Base-by-base conservation (phyloP, 2,797 vertebrate species). In the Bucorvus abyssinicus region DNA sequence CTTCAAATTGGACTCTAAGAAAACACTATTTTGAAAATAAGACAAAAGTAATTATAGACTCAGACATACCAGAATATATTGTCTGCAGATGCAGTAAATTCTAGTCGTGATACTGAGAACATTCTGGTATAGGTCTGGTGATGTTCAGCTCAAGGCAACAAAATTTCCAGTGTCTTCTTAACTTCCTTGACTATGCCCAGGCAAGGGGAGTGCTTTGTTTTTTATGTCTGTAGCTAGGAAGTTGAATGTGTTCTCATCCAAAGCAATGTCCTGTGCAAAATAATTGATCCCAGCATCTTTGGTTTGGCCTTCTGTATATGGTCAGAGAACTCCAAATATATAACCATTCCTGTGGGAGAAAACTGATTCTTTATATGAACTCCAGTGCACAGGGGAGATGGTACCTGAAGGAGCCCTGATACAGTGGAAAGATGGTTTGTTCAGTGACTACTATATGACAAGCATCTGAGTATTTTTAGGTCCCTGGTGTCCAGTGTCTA, bases 401-500 rank as follows among this genome's bases (percentile, higher is more conserved):
- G 14, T 4, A 40, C 50, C 76, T 53, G 45, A 53, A 55, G 57
- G 29, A 89, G 67, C 50, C 42, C 42, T 20, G 24, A 14, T 22
- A 11, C 0, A 3, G 13, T 20, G 23, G 5, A 49, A 42, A 73
- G 40, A 50, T 19, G 22, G 29, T 36, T 32, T 64, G 20, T 79
- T 71, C 14, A 13, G 70, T 69, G 74, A 29, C 22, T 8, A 3
- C 23, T 63, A 3, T 17, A 15, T 3, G 6, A 47, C 24, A 26
- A 40, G 45, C 29, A 40, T 21, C 57, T 29, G 30, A 70, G 29
- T 50, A 32, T 29, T 82, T 40, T 71, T 42, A 45, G 14, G 16
- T 61, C 24, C 13, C n/a, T 27, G 8, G 24, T 34, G 30, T 47
- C 34, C 2, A 3, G 10, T 1, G 5, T 52, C 12, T 29, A 1